Base-by-base conservation (phyloP, 2,113 vertebrate species). In the Neogobius melanostomus region DNA sequence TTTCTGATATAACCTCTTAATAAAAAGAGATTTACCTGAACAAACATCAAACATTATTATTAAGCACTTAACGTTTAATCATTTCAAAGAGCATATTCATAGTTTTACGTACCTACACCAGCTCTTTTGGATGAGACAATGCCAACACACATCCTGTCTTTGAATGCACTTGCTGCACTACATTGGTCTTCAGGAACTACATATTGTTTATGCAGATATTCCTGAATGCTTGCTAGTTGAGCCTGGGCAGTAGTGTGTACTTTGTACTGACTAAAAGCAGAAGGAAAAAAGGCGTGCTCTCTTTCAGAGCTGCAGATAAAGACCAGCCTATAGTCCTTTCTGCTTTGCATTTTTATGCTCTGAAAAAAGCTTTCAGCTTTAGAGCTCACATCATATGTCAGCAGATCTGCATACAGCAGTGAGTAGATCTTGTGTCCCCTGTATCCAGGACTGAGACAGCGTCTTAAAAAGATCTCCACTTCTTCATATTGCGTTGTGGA, bases 11-110 rank as follows among this genome's bases (percentile, higher is more conserved):
- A 97, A 65, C 64, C 95, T 95, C 67, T 86, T 93, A 72, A 98
- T 92, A 12, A 95, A 98, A 3, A 99, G 94, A 12, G 98, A 99
- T 85, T 98, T 99, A 45, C 98, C 98, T 99, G 71, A 56, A 46
- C 8, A 77, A 45, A n/a, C n/a, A n/a, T n/a, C n/a, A n/a, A n/a
- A 42, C 0, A 71, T 43, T 11, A 54, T 17, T 3, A 3, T 7
- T 64, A 6, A 0, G 46, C 17, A 28, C 7, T 57, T n/a, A n/a
- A n/a, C n/a, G n/a, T 51, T 6, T 57, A 57, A 36, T 4, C 69
- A 54, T 49, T 11, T 66, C 3, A 79, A 56, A 74, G n/a, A n/a
- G n/a, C n/a, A n/a, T n/a, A n/a, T n/a, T n/a, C n/a, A n/a, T n/a
- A 62, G 42, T 10, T 36, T 66, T 81, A 93, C 95, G 89, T 86